Percentiles rank a stretch among this genome's conserved stretches.
Conservation (phyloP, 2,113 vertebrate genomes). For the Sander vitreus region DNA sequence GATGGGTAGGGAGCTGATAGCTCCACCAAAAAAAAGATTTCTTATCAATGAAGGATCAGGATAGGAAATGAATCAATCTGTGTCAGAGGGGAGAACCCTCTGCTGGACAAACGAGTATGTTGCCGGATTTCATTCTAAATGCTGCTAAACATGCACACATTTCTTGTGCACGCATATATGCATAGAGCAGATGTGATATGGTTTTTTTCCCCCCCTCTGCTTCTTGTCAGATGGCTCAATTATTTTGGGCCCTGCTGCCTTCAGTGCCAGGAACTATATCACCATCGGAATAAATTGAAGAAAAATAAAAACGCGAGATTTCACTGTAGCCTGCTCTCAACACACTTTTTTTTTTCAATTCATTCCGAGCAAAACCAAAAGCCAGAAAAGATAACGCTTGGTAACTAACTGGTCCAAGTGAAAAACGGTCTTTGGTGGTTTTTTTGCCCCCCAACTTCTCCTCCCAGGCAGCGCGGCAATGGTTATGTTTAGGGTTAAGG, state of each 20-base stretch:
- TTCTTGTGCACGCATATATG: conserved; percentile 27
- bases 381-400: background rate
- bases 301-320: too few species aligned
- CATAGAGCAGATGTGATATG: conserved; percentile 33
- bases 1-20: conserved; percentile 69
- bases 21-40: conserved; percentile 61
- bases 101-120: conserved; percentile 62
- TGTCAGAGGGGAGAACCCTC: conserved; percentile 59
- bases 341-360: background rate
- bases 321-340: conserved; percentile 3
- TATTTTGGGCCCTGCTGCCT: conserved; percentile 23
- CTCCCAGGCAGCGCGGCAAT: too few species aligned
- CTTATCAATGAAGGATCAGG: conserved; percentile 77
- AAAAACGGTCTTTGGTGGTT: too few species aligned
- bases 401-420: too few species aligned
- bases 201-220: conserved; percentile 6
- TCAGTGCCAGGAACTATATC: conserved; percentile 13
- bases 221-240: conserved; percentile 1
- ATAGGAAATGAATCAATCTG: conserved; percentile 76
- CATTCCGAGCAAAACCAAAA: background rate
- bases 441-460: background rate
- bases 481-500: too few species aligned
- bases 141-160: conserved; percentile 62
- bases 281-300: too few species aligned
- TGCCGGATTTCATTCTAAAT: conserved; percentile 60